Evolutionary conservation across 2,797 vertebrate species (phyloP), one percentile per base, ranked within the genome.

Genomic region (Sebastolobus altivelis): DNA sequence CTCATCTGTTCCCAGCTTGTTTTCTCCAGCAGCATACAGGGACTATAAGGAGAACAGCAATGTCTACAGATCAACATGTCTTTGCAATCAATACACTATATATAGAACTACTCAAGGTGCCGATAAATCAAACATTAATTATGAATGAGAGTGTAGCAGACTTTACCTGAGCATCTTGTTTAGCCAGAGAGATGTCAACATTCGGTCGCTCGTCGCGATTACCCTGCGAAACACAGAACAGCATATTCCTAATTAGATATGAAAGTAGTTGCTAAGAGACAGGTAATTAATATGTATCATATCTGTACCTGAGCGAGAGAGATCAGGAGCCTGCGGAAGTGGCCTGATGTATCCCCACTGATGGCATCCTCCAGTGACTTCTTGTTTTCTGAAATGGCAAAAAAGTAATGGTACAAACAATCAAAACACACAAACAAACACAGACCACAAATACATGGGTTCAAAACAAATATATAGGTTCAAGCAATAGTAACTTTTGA

Each of bases 1-100:
- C 88, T 99, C 99, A 2, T 99, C 99, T 1, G 98, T 99, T 72
- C 99, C 99, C 14, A 99, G 92, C 78, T 98, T 98, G 79, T 96
- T 98, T 93, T 99, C 99, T 86, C 99, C 98, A 8, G 98, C 99
- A 63, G 97, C 96, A 74, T 99, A 99, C 8, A 99, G 92, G 1
- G 97, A 90, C 98, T 99, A 56, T 46, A 79, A 43, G 37, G 4
- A 87, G 14, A 70, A 84, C 6, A 71, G 40, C 9, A 31, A 33
- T 4, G 31, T 35, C 25, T 16, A 37, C 16, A 33, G 22, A 58
- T 8, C 11, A 43, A 65, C 13, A 70, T 12, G 33, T 33, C 6
- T 40, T 46, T 70, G 11, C 20, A 75, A 63, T 62, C 22, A 60
- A 12, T 3, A 43, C 13, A 35, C 31, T 4, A 43, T 49, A 20